Evolutionary conservation across 2,797 vertebrate genomes (phyloP).

Genomic region (Neopelma chrysocephalum): DNA sequence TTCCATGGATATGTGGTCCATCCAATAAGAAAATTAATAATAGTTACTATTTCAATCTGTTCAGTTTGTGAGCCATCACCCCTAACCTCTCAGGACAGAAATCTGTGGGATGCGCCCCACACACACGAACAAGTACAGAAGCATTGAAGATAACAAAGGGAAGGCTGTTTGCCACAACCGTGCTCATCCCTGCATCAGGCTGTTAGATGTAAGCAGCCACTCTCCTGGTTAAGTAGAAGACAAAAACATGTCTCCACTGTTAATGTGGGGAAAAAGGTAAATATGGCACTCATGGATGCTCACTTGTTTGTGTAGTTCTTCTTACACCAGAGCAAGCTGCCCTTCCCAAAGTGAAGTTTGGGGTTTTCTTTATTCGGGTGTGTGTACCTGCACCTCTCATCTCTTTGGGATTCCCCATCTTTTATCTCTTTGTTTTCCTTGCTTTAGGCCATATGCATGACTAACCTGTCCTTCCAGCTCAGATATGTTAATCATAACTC

Average conservation of each 20-base stretch:
- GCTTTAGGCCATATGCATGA: conserved; percentile 3
- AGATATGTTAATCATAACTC: neutral
- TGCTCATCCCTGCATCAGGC: neutral
- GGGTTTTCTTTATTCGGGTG: neutral
- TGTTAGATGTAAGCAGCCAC: neutral
- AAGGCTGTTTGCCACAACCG: neutral
- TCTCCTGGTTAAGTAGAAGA: neutral
- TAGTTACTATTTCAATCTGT: neutral
- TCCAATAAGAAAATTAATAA: neutral
- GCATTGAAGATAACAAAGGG: neutral
- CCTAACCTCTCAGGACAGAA: neutral
- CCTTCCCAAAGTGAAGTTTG: neutral
- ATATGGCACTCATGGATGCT: rapidly evolving
- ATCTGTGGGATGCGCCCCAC: neutral
- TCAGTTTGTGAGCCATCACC: neutral
- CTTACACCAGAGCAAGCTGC: neutral
- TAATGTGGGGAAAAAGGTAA: neutral
- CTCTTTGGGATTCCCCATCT: conserved; percentile 27
- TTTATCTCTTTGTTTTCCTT: conserved; percentile 32
- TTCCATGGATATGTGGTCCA: neutral
- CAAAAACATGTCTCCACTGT: neutral
- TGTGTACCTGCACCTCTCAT: neutral
- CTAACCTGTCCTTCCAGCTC: conserved; percentile 41
- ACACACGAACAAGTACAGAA: neutral
- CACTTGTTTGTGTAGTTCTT: neutral